Percentiles rank a stretch among this genome's conserved stretches.
Conservation (phyloP, 2,888 invertebrate genomes). For the Synergus gifuensis region DNA sequence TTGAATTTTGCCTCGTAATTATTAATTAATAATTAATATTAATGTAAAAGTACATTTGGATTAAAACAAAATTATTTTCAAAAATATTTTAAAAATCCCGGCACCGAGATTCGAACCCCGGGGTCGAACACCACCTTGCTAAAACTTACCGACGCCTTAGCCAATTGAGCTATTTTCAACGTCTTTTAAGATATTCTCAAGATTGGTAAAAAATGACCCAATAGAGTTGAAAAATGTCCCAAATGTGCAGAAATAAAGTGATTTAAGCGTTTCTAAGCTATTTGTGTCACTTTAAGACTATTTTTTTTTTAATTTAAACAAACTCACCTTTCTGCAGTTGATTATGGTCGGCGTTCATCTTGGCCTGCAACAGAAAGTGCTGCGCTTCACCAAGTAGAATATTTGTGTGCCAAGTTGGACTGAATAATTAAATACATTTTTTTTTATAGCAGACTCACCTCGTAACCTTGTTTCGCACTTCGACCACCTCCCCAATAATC, state of each 20-base stretch:
- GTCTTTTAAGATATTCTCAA: not conserved
- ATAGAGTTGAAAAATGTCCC: not conserved
- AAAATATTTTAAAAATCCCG: not conserved
- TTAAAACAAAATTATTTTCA: too few relatives aligned
- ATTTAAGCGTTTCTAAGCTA: not conserved
- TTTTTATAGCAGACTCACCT: slow-evolving; percentile 68
- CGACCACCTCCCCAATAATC: slow-evolving; percentile 76
- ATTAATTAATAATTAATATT: not conserved
- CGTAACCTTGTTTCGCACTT: slow-evolving; percentile 76
- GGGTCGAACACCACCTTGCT: not conserved
- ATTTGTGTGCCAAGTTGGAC: slow-evolving; percentile 50
- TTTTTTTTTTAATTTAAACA: not conserved
- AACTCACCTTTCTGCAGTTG: slow-evolving; percentile 80
- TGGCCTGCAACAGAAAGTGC: slow-evolving; percentile 79
- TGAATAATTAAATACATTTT: slow-evolving; percentile 53
- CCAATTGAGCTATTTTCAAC: not conserved
- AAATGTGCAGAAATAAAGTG: not conserved
- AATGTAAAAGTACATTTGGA: too few relatives aligned
- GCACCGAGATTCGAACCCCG: not conserved
- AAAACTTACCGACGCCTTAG: not conserved
- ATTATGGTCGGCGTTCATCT: slow-evolving; percentile 79
- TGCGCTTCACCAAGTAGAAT: slow-evolving; percentile 75
- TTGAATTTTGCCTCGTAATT: not conserved
- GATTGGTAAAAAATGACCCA: not conserved
- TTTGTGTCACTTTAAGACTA: not conserved